Percentiles rank a stretch among this genome's conserved stretches.
Conservation (phyloP, 2,113 vertebrate genomes). For the Menidia beryllina region DNA sequence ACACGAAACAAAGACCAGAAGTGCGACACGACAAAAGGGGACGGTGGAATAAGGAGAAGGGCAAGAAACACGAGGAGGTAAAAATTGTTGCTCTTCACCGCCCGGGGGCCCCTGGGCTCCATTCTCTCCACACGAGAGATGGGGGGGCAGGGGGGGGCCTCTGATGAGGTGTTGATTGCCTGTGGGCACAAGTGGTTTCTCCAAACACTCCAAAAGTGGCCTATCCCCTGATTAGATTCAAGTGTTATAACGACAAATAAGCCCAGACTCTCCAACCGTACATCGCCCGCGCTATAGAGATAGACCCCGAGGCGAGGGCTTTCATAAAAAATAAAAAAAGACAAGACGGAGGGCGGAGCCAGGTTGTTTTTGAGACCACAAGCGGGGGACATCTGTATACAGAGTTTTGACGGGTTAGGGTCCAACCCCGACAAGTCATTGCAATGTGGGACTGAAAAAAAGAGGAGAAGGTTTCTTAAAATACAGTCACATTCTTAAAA, state of each 20-base stretch:
- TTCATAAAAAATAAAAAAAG: slow-evolving; percentile 67
- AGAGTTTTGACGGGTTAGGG: too few relatives aligned
- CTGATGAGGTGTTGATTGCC: slow-evolving; percentile 82
- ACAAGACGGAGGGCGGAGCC: too few relatives aligned
- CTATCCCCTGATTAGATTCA: slow-evolving; percentile 77
- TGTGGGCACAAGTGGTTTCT: slow-evolving; percentile 79
- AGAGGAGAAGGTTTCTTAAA: background rate
- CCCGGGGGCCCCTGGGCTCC: slow-evolving; percentile 42
- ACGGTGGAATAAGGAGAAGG: slow-evolving; percentile 3
- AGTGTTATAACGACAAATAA: slow-evolving; percentile 75
- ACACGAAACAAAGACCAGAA: background rate
- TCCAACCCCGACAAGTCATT: too few relatives aligned
- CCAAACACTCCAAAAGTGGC: slow-evolving; percentile 73
- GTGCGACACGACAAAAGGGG: slow-evolving; percentile 20
- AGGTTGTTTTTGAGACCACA: slow-evolving; percentile 48
- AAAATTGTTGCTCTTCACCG: slow-evolving; percentile 68
- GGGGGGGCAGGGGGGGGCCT: too few relatives aligned
- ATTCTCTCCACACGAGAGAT: slow-evolving; percentile 69
- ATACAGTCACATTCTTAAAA: background rate
- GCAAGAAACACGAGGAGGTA: slow-evolving; percentile 54
- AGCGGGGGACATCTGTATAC: slow-evolving; percentile 12
- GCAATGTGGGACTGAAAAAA: background rate
- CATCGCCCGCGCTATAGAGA: slow-evolving; percentile 51
- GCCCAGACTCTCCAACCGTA: slow-evolving; percentile 63
- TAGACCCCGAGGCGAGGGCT: slow-evolving; percentile 44